These are phyloP conservation scores for Brachionus plicatilis DNA, from an alignment of 1,140 invertebrate species.

Conservation along the genomic window DNA sequence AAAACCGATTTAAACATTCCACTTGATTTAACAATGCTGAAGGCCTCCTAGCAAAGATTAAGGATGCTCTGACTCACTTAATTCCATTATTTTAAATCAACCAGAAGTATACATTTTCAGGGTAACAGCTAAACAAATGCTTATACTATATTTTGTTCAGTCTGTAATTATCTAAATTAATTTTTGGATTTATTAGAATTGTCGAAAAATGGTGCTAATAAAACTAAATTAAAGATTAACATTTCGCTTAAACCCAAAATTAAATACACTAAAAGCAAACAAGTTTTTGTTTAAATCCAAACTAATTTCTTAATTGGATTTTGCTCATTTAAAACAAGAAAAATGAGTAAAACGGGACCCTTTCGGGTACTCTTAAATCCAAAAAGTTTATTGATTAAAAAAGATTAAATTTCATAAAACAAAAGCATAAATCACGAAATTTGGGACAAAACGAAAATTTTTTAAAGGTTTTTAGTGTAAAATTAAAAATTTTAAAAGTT, in stretches of 20 bases:
- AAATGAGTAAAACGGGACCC: background rate
- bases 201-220: constrained; percentile 3
- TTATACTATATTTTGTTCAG: background rate
- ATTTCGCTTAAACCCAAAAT: background rate
- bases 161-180: constrained; percentile 3
- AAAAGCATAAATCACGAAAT: background rate
- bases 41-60: background rate
- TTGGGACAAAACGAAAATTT: background rate
- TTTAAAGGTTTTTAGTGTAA: background rate
- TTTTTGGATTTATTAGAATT: background rate
- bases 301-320: background rate
- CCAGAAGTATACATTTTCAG: background rate
- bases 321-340: background rate
- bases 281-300: background rate
- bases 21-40: background rate
- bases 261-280: background rate
- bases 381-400: background rate
- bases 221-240: constrained; percentile 18
- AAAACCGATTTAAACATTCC: background rate
- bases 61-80: background rate
- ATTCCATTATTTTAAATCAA: background rate
- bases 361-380: background rate
- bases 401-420: background rate
- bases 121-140: background rate
- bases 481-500: background rate